Evolutionary conservation across 2,113 vertebrate species (phyloP).

Genomic region (Chloebia gouldiae): DNA sequence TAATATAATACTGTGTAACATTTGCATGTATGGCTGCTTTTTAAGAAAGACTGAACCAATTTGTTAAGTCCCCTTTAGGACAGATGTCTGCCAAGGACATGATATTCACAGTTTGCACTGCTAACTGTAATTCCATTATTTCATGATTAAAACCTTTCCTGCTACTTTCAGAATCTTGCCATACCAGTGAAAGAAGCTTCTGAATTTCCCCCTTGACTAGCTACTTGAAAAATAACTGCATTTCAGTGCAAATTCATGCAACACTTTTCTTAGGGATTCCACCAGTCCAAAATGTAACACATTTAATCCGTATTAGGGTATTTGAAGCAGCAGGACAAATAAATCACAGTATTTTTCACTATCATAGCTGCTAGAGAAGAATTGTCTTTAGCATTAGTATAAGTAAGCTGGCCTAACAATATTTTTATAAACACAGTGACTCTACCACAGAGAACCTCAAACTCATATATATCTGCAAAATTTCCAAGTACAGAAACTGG

Average conservation of each 20-base stretch:
- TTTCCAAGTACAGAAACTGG: neutral
- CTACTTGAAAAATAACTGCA: neutral
- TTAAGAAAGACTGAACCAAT: neutral
- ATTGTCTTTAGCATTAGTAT: neutral
- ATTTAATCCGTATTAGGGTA: neutral
- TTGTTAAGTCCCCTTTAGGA: neutral
- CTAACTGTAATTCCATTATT: neutral
- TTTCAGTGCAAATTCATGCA: neutral
- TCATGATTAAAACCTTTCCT: neutral
- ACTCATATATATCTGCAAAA: neutral
- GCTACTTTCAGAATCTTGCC: neutral
- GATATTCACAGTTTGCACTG: neutral
- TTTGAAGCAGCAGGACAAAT: neutral
- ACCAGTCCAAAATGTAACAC: neutral
- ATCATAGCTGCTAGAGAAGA: neutral
- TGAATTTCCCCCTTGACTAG: neutral
- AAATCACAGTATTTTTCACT: neutral
- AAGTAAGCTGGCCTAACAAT: neutral
- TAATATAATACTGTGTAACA: neutral
- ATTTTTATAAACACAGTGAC: neutral
- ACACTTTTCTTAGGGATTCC: neutral
- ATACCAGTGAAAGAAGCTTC: neutral
- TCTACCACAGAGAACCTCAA: neutral
- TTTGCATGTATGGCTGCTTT: neutral
- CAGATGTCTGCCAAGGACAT: neutral